Evolutionary conservation across 92 coral and sea anemone genomes (phyloP).

Genomic region (Phenganax stokvisi): DNA sequence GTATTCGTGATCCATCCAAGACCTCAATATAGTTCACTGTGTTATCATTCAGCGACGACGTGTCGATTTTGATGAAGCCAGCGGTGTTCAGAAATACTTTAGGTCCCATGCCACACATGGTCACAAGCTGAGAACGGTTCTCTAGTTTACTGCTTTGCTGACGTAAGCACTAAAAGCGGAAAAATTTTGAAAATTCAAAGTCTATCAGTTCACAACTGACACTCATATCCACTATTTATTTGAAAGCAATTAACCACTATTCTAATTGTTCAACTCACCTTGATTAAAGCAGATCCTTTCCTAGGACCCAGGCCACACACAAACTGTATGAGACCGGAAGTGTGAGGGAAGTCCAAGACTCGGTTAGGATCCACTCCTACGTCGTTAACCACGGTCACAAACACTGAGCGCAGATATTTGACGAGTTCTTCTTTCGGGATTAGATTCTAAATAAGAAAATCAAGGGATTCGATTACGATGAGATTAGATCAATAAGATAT

Average conservation of each 20-base stretch:
- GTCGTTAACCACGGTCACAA: constrained; percentile 85
- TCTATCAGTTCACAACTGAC: not conserved
- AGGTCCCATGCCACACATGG: constrained; percentile 94
- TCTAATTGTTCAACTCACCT: constrained; percentile 50
- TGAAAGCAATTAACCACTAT: not conserved
- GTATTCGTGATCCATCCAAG: constrained; percentile 91
- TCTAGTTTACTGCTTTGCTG: constrained; percentile 87
- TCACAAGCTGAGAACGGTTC: constrained; percentile 96
- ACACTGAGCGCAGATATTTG: constrained; percentile 64
- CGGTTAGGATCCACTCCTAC: constrained; percentile 96
- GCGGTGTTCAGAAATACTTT: constrained; percentile 92
- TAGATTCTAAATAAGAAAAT: constrained; percentile 54
- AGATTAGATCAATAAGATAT: too few relatives aligned
- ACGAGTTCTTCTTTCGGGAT: constrained; percentile 76
- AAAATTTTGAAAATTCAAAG: not conserved
- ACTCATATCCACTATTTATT: not conserved
- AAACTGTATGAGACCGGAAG: constrained; percentile 80
- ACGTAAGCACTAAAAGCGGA: constrained; percentile 61
- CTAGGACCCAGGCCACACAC: constrained; percentile 99
- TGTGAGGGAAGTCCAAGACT: constrained; percentile 79
- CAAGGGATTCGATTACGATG: not conserved
- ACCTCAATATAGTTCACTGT: constrained; percentile 87
- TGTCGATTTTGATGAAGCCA: constrained; percentile 93
- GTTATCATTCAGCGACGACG: constrained; percentile 75
- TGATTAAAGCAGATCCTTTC: constrained; percentile 75